Conservation (phyloP, 1,140 invertebrate species). For the Helicoverpa armigera region DNA sequence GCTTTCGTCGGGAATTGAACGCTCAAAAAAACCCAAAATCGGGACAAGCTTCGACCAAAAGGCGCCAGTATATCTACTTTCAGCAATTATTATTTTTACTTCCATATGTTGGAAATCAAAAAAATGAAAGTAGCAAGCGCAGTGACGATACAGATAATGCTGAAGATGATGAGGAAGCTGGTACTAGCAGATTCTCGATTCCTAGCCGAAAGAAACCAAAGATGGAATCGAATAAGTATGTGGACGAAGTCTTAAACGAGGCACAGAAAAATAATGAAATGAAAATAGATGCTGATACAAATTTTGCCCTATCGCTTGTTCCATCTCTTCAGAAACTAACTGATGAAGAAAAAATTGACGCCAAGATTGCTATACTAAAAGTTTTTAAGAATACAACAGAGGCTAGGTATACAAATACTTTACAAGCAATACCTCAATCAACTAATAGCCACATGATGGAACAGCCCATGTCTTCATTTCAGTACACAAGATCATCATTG, state of each 20-base stretch:
- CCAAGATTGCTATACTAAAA: constrained; percentile 39
- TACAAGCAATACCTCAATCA: neutral
- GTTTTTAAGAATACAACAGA: constrained; percentile 5
- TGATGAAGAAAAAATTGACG: constrained; percentile 43
- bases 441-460: neutral
- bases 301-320: constrained; percentile 25
- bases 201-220: neutral
- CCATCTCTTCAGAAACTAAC: constrained; percentile 43
- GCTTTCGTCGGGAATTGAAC: constrained; percentile 43
- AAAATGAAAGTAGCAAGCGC: neutral
- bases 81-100: constrained; percentile 47
- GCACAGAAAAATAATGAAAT: neutral
- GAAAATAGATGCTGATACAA: neutral
- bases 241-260: neutral
- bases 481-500: too few relatives aligned
- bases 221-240: neutral
- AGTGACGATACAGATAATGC: neutral
- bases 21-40: constrained; percentile 46
- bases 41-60: constrained; percentile 46
- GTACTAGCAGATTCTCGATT: neutral
- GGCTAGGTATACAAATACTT: neutral
- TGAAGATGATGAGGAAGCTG: neutral
- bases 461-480: neutral
- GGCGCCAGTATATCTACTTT: constrained; percentile 47
- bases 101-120: constrained; percentile 15